Base-by-base conservation (phyloP, 2,888 invertebrate species). In the Lordiphosa andalusiaca region DNA sequence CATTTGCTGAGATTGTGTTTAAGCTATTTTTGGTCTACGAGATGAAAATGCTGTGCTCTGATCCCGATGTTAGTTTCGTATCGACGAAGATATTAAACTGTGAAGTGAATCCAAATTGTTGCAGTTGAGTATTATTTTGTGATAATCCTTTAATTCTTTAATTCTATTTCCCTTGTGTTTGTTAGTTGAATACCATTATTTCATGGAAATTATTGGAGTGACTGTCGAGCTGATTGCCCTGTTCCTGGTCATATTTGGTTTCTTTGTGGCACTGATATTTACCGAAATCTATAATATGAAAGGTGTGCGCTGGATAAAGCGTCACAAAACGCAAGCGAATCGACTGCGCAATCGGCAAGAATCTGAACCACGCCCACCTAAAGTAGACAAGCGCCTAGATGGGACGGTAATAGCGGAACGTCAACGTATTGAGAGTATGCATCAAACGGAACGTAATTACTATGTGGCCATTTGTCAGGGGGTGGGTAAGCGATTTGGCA, bases 81-180 rank as follows among this genome's bases (percentile, higher is more conserved):
- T 78, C 81, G 4, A 16, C 2, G 4, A 10, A 53, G 3, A 4
- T 76, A 10, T 53, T 64, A 4, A 23, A 66, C 0, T 85, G 84
- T 41, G 0, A 48, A 0, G 16, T 9, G 6, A 2, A 0, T 0
- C 84, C 84, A 5, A 55, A 74, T 30, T 84, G 84, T 54, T 83
- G 85, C 71, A 36, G 83, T 84, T 25, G 50, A 73, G 77, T 80
- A 7, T 25, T 25, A 7, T 25, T 7, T 6, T 7, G 6, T 1
- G 1, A 6, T 23, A 23, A 16, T 16, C 2, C 16, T 16, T 16
- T 16, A 16, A 16, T 1, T 16, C 16, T 16, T 2, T 2, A 16
- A 16, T 16, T 16, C 16, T 16, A 1, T 16, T 16, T 16, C 16
- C 16, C 6, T 49, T 49, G 7, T 25, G 1, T 25, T 7, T 25